Base-by-base conservation (phyloP, 2,888 invertebrate genomes). In the Iphiclides podalirius region DNA sequence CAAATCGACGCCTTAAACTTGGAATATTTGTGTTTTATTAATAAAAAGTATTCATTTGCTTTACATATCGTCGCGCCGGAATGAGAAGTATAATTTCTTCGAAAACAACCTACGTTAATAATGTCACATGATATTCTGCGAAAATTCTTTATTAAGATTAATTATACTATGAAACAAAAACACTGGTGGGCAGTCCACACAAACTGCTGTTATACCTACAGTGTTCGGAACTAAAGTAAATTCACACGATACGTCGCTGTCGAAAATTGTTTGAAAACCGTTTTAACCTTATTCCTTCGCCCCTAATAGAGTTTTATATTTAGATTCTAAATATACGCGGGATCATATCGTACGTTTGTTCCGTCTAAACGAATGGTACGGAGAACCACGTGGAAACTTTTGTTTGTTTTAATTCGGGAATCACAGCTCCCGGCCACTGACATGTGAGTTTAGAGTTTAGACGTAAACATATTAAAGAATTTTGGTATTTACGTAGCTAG, bases 401-500 rank as follows among this genome's bases (percentile, higher is more conserved):
- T 47, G 47, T 47, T 47, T 42, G 31, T 31, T 41, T 47, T 15
- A 35, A 41, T 28, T 20, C 6, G n/a, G n/a, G n/a, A n/a, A n/a
- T n/a, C n/a, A n/a, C n/a, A n/a, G n/a, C n/a, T n/a, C n/a, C n/a
- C n/a, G n/a, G n/a, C n/a, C n/a, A n/a, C n/a, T n/a, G n/a, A n/a
- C n/a, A n/a, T n/a, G n/a, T n/a, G n/a, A n/a, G n/a, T n/a, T n/a
- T n/a, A n/a, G n/a, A n/a, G n/a, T n/a, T n/a, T n/a, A n/a, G n/a
- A n/a, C n/a, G n/a, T n/a, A n/a, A n/a, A n/a, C n/a, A n/a, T n/a
- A n/a, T n/a, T n/a, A n/a, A n/a, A n/a, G n/a, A n/a, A n/a, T n/a
- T n/a, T n/a, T n/a, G n/a, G n/a, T n/a, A n/a, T n/a, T n/a, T n/a
- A n/a, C n/a, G n/a, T n/a, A n/a, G n/a, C n/a, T n/a, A n/a, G n/a